A percentile compares a stretch with the other conserved stretches of the same genome.
Conservation (phyloP, 2,113 vertebrate genomes). For the Athene noctua region DNA sequence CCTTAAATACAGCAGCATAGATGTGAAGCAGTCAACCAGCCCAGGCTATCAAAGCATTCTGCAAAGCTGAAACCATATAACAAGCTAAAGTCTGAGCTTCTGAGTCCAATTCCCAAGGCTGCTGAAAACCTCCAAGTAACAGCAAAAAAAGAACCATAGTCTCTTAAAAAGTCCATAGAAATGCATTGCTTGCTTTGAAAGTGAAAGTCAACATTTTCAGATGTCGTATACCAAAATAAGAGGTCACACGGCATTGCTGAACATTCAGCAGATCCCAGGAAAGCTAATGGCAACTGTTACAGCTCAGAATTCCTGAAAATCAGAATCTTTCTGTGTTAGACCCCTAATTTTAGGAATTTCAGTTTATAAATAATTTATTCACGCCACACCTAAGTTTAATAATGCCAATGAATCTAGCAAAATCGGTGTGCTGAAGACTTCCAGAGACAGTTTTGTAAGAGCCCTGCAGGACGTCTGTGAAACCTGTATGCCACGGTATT, state of each 20-base stretch:
- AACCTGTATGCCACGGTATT: not conserved
- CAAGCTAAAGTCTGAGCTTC: not conserved
- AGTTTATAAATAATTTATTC: not conserved
- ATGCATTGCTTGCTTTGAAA: not conserved
- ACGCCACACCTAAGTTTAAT: not conserved
- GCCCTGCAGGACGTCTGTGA: not conserved
- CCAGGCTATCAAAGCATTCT: not conserved
- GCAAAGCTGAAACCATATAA: not conserved
- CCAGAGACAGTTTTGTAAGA: not conserved
- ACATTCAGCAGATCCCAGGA: not conserved
- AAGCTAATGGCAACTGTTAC: not conserved
- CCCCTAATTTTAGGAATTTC: not conserved
- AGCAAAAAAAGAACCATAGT: not conserved
- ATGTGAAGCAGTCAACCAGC: not conserved
- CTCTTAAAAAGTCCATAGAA: not conserved
- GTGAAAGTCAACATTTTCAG: not conserved
- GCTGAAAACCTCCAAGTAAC: not conserved
- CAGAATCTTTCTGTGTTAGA: not conserved
- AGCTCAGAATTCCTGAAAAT: not conserved
- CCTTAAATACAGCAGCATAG: not conserved
- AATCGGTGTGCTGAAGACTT: not conserved
- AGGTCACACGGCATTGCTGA: not conserved
- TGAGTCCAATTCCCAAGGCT: not conserved
- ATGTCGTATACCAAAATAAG: not conserved
- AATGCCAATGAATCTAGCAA: not conserved